Base-by-base conservation (phyloP, 2,113 vertebrate species). In the Labeo catla region DNA sequence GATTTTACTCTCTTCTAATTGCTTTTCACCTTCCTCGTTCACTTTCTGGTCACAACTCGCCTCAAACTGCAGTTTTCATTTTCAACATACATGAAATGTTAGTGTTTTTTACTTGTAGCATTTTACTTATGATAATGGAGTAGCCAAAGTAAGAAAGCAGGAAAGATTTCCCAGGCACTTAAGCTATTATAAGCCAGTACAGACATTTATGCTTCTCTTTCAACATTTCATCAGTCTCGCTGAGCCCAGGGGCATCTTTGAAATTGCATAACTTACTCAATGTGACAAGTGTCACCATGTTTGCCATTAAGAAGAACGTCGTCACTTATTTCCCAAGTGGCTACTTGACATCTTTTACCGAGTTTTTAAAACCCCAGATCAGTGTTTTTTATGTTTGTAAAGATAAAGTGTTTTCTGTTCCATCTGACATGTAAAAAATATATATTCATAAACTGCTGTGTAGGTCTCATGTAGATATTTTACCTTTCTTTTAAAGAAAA, bases 251-350 rank as follows among this genome's bases (percentile, higher is more conserved):
- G 34, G 34, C 50, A 59, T 73, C 81, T 73, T 72, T 84, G 34
- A 73, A 59, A 84, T 73, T 84, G 81, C 34, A 73, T 84, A 84
- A 57, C 66, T 84, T 84, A 73, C 66, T 83, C 80, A 82, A 82
- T 50, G 11, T n/a, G 34, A 73, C 49, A 83, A 73, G 21, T 59
- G 50, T 84, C 66, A 73, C 52, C 4, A 19, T 23, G 28, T 45
- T 43, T 16, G 10, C 34, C 34, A 23, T 43, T 57, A 73, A 39
- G 16, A 61, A 34, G 10, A 57, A 13, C 4, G 19, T 72, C 12
- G 34, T 73, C 49, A 72, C 81, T 73, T 84, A 84, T 84, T 84
- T 84, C 81, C 68, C 81, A 73, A 77, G 49, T 77, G 63, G 9
- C 47, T 70, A n/a, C 4, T 34, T 81, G 36, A 23, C 59, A 63